phyloP scores from a whole-genome alignment of 2,113 vertebrate species.

The Himantopus leucocephalus region DNA sequence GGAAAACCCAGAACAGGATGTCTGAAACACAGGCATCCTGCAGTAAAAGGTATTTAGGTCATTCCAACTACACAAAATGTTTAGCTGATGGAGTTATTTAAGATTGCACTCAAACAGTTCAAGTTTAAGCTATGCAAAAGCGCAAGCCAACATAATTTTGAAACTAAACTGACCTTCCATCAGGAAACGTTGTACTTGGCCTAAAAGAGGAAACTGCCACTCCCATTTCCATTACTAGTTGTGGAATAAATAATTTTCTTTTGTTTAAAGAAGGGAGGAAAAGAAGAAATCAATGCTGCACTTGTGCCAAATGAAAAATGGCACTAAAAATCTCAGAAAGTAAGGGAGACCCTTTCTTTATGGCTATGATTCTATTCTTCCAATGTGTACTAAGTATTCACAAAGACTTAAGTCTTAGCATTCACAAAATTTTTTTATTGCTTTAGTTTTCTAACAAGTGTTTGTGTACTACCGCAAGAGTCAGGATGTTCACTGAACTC shows the following conservation, averaged over 20 bases:
- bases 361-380: background rate
- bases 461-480: background rate
- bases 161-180: background rate
- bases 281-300: background rate
- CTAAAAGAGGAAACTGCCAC: conserved; percentile 21
- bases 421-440: background rate
- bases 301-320: background rate
- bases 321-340: background rate
- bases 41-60: background rate
- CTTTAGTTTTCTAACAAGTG: background rate
- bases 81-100: background rate
- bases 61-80: background rate
- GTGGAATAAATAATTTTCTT: background rate
- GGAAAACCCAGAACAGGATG: background rate
- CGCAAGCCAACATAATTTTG: background rate
- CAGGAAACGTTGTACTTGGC: background rate
- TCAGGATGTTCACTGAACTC: background rate
- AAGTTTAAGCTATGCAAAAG: background rate
- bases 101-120: background rate
- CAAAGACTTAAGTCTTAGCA: background rate
- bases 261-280: background rate
- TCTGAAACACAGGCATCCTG: background rate
- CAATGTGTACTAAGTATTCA: background rate
- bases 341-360: background rate
- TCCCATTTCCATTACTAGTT: background rate